Percentiles rank a stretch among this genome's conserved stretches.
Evolutionary conservation across 2,797 vertebrate genomes (phyloP).

Genomic region (Gastrophryne carolinensis): DNA sequence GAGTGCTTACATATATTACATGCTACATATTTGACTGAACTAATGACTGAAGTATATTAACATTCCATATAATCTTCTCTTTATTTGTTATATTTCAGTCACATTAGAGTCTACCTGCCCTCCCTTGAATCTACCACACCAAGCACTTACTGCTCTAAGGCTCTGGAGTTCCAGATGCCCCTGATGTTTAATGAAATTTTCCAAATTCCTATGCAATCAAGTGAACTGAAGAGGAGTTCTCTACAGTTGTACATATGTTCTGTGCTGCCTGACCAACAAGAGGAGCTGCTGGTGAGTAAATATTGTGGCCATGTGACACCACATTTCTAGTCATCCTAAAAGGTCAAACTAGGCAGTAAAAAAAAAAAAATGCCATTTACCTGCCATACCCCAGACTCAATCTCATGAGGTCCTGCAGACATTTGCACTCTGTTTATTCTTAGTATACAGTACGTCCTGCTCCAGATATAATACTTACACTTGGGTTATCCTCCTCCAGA

Average conservation of each 20-base stretch:
- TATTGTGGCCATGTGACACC: slow-evolving; percentile 21
- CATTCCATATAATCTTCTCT: too few relatives aligned
- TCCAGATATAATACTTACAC: too few relatives aligned
- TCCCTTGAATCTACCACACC: slow-evolving; percentile 82
- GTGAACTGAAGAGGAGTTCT: slow-evolving; percentile 74
- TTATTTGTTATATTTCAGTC: slow-evolving; percentile 76
- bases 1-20: too few relatives aligned
- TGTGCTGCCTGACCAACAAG: slow-evolving; percentile 81
- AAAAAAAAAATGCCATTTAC: background rate
- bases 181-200: slow-evolving; percentile 94
- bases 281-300: slow-evolving; percentile 85
- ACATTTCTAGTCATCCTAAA: background rate
- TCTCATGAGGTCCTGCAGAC: too few relatives aligned
- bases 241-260: slow-evolving; percentile 88
- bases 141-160: slow-evolving; percentile 89
- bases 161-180: slow-evolving; percentile 82
- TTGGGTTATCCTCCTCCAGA: too few relatives aligned
- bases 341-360: background rate
- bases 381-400: too few relatives aligned
- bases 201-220: slow-evolving; percentile 81
- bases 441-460: too few relatives aligned
- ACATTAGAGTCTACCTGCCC: slow-evolving; percentile 88
- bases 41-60: too few relatives aligned
- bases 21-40: too few relatives aligned
- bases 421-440: too few relatives aligned